Conservation (phyloP, 2,113 vertebrate species). For the Danionella cerebrum region DNA sequence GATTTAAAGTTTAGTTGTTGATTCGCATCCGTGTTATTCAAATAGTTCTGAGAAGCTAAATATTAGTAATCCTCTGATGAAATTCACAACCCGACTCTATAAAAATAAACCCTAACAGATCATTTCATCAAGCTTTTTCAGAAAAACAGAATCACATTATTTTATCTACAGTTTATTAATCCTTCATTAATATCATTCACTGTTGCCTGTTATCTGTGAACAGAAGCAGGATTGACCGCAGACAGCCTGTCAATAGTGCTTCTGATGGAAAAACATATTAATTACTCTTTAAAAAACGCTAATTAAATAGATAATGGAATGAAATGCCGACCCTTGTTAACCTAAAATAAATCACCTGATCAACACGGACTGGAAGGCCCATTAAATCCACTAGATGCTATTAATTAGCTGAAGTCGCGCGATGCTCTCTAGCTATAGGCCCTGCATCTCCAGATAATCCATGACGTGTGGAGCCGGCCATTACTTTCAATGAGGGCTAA, state of each 20-base stretch:
- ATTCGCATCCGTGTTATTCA: no score
- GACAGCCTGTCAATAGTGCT: not conserved
- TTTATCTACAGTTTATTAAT: not conserved
- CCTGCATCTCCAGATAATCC: constrained; percentile 19
- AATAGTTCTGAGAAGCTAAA: no score
- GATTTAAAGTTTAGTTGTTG: no score
- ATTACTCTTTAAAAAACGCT: not conserved
- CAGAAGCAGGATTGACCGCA: not conserved
- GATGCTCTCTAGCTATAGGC: constrained; percentile 10
- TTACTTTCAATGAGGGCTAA: constrained; percentile 30
- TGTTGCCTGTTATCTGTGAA: not conserved
- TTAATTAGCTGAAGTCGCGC: constrained; percentile 26
- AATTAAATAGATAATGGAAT: constrained; percentile 17
- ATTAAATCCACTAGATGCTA: constrained; percentile 23
- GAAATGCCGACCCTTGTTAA: not conserved
- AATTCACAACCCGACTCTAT: no score
- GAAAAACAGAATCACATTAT: not conserved
- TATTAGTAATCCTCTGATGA: no score
- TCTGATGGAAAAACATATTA: not conserved
- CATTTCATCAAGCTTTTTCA: not conserved
- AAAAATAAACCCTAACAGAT: no score
- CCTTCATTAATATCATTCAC: not conserved
- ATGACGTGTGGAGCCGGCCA: not conserved
- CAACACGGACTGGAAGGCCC: constrained; percentile 21
- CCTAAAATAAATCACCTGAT: constrained; percentile 24